phyloP scores from a whole-genome alignment of 2,113 vertebrate species.

The Nannospalax galili region DNA sequence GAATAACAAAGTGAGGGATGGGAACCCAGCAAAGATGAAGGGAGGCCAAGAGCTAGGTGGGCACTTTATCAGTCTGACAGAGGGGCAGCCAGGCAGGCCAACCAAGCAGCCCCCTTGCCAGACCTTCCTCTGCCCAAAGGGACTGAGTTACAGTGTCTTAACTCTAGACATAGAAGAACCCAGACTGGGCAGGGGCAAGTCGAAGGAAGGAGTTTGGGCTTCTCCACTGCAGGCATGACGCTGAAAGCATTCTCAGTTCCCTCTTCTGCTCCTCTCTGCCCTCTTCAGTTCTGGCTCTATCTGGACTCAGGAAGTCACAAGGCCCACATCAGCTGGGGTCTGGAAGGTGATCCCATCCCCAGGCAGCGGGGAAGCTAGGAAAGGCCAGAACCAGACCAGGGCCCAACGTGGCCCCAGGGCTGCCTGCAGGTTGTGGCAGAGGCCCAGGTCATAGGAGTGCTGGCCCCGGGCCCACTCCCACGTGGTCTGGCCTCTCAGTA shows the following conservation, averaged over 20 bases:
- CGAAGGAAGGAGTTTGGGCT: not conserved
- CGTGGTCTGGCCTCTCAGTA: slow-evolving; percentile 92
- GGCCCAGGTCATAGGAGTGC: slow-evolving; percentile 87
- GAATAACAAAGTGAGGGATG: not conserved
- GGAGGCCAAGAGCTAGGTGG: not conserved
- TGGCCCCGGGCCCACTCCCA: slow-evolving; percentile 92
- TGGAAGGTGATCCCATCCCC: slow-evolving; percentile 92
- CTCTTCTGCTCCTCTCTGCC: not conserved
- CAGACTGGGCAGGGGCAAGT: not conserved
- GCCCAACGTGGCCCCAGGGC: slow-evolving; percentile 90
- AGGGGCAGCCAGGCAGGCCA: not conserved
- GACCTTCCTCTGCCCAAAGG: not conserved
- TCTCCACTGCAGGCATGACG: not conserved
- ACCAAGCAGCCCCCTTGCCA: not conserved
- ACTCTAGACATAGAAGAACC: not conserved
- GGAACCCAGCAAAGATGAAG: slow-evolving; percentile 6
- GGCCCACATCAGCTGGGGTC: slow-evolving; percentile 82
- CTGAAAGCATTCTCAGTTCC: not conserved
- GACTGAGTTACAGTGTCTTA: not conserved
- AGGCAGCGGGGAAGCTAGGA: slow-evolving; percentile 89
- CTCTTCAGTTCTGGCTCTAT: not conserved
- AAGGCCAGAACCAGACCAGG: slow-evolving; percentile 91
- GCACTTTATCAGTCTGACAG: slow-evolving; percentile 11
- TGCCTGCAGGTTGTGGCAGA: slow-evolving; percentile 86
- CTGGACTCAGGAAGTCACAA: slow-evolving; percentile 54